Evolutionary conservation across 2,797 vertebrate genomes (phyloP), one percentile per base, ranked within the genome.

Genomic region (Darevskia nairensis): DNA sequence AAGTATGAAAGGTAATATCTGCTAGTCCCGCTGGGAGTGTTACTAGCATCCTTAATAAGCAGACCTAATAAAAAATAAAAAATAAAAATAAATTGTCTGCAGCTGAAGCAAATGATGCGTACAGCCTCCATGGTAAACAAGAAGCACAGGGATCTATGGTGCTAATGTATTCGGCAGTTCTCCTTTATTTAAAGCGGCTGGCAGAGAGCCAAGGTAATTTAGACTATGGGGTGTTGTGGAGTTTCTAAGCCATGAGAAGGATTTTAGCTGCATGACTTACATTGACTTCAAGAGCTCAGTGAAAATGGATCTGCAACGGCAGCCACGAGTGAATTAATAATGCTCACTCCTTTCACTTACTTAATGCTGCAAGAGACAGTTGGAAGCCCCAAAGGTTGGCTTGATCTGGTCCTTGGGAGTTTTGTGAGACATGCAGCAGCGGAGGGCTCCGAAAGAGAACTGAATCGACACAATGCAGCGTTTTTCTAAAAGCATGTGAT

Each of bases 171-270:
- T 91, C 89, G 0, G 0, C 59, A 92, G 25, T 88, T 87, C 87
- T 87, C 88, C 6, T 91, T 72, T 92, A 89, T 95, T 94, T 90
- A 90, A 93, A 89, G 29, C 41, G 84, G 69, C 86, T 93, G 92
- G 93, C 89, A 87, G 55, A 21, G 82, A 89, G 86, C 92, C 93
- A 93, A 83, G 86, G 88, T 90, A 74, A 86, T 89, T 72, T 88
- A 92, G 91, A 84, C 91, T 86, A 1, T 64, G 71, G 90, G 79
- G 55, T 89, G 89, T 82, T 86, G 84, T 66, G 74, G 88, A 80
- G 81, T 88, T 89, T 86, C 88, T 91, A 91, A 94, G 90, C 80
- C 80, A 83, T 5, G 44, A 90, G 80, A 86, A 90, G 91, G 86
- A 87, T 89, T 94, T 93, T 93, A 94, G 89, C 89, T 88, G 90